Percentiles rank a stretch among this genome's conserved stretches.
phyloP scores from a whole-genome alignment of 2,888 invertebrate species.

The Celastrina argiolus region DNA sequence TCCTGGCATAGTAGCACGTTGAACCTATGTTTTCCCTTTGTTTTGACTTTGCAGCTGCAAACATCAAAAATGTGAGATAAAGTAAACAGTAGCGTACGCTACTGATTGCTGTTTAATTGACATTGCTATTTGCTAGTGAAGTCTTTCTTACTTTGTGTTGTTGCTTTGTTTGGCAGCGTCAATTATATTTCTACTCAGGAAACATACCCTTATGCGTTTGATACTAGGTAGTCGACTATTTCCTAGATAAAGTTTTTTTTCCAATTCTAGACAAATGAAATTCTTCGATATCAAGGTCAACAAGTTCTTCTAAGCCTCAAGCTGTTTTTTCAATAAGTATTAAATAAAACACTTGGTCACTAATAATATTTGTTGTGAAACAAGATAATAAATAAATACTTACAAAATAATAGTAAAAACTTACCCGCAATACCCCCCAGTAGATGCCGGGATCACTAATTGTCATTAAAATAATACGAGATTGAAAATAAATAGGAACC shows the following conservation, averaged over 20 bases:
- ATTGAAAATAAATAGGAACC: too few species aligned
- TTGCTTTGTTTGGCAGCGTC: neutral
- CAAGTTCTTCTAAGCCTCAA: constrained; percentile 1
- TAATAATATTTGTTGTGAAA: neutral
- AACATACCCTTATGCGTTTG: neutral
- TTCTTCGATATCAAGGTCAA: neutral
- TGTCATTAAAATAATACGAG: too few species aligned
- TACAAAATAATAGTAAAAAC: neutral
- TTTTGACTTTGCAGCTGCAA: too few species aligned
- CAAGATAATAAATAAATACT: too few species aligned
- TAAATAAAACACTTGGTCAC: neutral
- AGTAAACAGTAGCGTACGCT: too few species aligned
- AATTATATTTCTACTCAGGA: constrained; percentile 4
- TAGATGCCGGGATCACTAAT: too few species aligned
- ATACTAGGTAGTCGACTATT: neutral
- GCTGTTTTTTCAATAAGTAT: neutral
- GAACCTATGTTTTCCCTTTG: too few species aligned
- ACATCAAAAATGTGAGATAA: too few species aligned
- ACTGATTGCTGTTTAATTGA: too few species aligned
- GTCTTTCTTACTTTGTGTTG: neutral
- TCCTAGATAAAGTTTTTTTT: constrained; percentile 7
- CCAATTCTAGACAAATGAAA: constrained; percentile 8
- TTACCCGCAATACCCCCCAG: too few species aligned
- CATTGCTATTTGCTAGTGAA: too few species aligned
- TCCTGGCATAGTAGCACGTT: too few species aligned